Conservation (phyloP, 2,797 vertebrate species). For the Simalia tracyae region DNA sequence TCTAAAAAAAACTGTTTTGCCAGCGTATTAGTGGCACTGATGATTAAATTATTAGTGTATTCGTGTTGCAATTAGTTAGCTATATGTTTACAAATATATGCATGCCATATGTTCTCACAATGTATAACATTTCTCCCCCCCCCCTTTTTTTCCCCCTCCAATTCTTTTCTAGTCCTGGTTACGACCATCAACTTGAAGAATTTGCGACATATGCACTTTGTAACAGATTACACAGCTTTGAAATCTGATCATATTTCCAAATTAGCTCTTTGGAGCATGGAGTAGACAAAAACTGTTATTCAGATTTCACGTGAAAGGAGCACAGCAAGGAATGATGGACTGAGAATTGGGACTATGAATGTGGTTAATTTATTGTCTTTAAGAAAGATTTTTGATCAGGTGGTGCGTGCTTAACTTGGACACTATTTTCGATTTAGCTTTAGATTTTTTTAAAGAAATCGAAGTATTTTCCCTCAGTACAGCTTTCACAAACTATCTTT, state of each 20-base stretch:
- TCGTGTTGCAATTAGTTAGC: neutral
- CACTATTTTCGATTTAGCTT: constrained; percentile 63
- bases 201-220: constrained; percentile 14
- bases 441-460: constrained; percentile 65
- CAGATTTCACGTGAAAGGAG: neutral
- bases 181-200: constrained; percentile 68
- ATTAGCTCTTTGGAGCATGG: constrained; percentile 33
- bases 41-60: neutral
- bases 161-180: constrained; percentile 74
- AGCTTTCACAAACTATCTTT: constrained; percentile 56
- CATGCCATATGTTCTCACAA: neutral
- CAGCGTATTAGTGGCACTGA: neutral
- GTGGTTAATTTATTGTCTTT: constrained; percentile 56
- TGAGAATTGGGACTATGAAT: constrained; percentile 54
- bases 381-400: constrained; percentile 47
- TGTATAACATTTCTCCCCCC: neutral
- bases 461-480: constrained; percentile 46
- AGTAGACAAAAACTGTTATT: constrained; percentile 38
- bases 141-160: neutral
- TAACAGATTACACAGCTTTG: constrained; percentile 48
- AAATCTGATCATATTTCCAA: constrained; percentile 2
- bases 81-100: neutral
- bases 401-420: constrained; percentile 52
- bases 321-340: constrained; percentile 45
- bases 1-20: neutral